Conservation (phyloP, 2,797 vertebrate species). For the Centropyge bicolor region DNA sequence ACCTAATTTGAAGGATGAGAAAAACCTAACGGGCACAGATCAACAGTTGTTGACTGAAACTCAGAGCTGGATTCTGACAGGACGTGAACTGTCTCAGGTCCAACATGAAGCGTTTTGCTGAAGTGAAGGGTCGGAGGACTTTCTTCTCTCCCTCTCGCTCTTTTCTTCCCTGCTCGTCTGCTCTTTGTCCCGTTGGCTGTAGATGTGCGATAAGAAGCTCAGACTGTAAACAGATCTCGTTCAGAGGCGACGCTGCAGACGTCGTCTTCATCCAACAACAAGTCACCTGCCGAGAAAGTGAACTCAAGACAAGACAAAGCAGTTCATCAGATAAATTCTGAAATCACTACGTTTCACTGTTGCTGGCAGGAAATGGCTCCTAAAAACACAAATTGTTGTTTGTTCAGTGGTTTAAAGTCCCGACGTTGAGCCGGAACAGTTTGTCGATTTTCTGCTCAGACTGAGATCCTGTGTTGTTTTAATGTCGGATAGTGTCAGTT, state of each 20-base stretch:
- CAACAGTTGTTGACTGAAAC: background rate
- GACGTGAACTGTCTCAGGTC: background rate
- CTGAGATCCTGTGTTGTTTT: background rate
- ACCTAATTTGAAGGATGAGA: background rate
- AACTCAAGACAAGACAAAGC: background rate
- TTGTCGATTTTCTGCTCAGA: no score
- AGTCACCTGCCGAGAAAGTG: background rate
- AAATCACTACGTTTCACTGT: background rate
- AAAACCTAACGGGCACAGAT: background rate
- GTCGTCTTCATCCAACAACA: background rate
- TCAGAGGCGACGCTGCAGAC: background rate
- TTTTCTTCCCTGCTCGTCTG: constrained; percentile 2
- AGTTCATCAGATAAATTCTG: no score
- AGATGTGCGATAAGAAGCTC: constrained; percentile 18
- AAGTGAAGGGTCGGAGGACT: background rate
- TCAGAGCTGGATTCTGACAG: background rate
- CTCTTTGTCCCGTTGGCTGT: constrained; percentile 2
- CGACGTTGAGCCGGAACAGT: no score
- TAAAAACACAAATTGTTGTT: background rate
- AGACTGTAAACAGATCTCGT: constrained; percentile 27
- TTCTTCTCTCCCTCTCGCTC: background rate
- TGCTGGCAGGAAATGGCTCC: background rate
- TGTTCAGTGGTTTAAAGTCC: no score
- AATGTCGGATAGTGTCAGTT: background rate
- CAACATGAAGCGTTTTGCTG: background rate